Percentiles rank a stretch among this genome's conserved stretches.
These are phyloP conservation scores for Nebria brevicollis DNA, from an alignment of 2,888 invertebrate species.

Conservation along the genomic window DNA sequence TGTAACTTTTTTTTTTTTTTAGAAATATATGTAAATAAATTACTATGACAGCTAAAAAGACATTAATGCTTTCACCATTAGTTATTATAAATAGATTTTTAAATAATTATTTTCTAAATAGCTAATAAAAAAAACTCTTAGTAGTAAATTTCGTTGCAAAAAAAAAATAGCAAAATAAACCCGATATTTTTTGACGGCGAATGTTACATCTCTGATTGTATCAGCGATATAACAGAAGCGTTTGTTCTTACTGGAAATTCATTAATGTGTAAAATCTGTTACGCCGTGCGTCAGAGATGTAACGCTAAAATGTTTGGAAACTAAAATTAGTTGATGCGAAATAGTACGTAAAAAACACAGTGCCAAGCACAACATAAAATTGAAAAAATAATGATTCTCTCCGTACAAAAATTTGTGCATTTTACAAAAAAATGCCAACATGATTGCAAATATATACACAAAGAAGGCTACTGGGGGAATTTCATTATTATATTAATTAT, in stretches of 20 bases:
- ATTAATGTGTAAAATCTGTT: no score
- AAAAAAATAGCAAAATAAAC: constrained; percentile 9
- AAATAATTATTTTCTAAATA: constrained; percentile 37
- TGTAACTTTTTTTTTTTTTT: constrained; percentile 28
- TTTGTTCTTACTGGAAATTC: no score
- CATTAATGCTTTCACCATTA: constrained; percentile 36
- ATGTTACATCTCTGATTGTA: background rate
- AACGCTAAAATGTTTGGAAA: background rate
- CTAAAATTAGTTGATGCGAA: background rate
- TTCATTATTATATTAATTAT: background rate
- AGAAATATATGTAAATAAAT: constrained; percentile 43
- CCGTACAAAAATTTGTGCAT: background rate
- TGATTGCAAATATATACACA: background rate
- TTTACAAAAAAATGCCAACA: background rate
- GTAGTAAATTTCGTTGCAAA: constrained; percentile 19
- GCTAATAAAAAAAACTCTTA: constrained; percentile 27
- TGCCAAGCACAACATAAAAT: constrained; percentile 33
- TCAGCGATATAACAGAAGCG: no score
- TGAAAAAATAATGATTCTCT: background rate
- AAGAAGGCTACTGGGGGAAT: background rate
- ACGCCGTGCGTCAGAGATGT: no score
- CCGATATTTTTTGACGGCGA: background rate
- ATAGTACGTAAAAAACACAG: constrained; percentile 38
- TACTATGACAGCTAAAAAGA: constrained; percentile 39
- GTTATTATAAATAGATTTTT: constrained; percentile 41